Conservation (phyloP, 2,113 vertebrate genomes). For the Donacobius atricapilla region DNA sequence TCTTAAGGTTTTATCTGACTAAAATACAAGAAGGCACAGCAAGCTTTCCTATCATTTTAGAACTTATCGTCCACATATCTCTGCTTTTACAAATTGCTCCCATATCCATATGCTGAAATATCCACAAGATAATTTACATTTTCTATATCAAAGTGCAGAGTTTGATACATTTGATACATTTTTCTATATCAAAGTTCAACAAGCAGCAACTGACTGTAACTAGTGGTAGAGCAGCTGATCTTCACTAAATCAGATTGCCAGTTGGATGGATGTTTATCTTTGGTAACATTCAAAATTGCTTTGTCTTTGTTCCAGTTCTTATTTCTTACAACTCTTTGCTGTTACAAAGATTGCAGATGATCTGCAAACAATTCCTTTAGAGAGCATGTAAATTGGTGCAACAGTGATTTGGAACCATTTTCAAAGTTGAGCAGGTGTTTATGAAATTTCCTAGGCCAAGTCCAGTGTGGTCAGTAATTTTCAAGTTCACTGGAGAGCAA, state of each 20-base stretch:
- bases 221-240: background rate
- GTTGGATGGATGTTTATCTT: background rate
- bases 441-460: background rate
- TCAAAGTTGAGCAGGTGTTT: background rate
- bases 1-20: background rate
- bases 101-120: background rate
- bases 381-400: background rate
- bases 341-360: background rate
- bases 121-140: background rate
- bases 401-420: background rate
- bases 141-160: background rate
- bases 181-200: background rate
- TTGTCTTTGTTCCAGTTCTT: background rate
- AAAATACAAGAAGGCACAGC: background rate
- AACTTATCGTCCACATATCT: background rate
- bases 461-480: background rate
- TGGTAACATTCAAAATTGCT: background rate
- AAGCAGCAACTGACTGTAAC: background rate
- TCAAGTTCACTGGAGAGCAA: background rate
- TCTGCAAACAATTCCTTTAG: background rate
- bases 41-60: background rate
- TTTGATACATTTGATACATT: too few relatives aligned
- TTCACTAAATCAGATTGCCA: background rate
- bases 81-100: background rate
- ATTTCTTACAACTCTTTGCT: background rate